Evolutionary conservation across 2,113 vertebrate species (phyloP).

Genomic region (Aegithalos caudatus): DNA sequence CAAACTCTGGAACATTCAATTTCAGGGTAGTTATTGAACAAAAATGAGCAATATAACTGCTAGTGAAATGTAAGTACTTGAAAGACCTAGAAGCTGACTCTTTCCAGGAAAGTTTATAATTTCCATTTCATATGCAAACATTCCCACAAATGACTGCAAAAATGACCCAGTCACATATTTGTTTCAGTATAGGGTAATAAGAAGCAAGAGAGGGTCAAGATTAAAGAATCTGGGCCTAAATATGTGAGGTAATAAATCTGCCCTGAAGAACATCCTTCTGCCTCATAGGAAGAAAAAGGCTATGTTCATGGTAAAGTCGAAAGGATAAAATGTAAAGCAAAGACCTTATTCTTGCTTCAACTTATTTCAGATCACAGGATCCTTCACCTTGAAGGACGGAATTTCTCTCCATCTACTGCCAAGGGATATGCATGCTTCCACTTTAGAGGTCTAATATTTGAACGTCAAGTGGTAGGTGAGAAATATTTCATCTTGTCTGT

Average conservation of each 20-base stretch:
- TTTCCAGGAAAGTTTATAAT: conserved; percentile 14
- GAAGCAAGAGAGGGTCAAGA: not conserved
- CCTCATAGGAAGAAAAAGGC: not conserved
- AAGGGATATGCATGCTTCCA: not conserved
- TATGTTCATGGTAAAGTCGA: not conserved
- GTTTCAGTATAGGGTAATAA: not conserved
- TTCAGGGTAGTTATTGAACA: conserved; percentile 1
- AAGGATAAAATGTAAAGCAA: not conserved
- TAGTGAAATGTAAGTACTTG: conserved; percentile 1
- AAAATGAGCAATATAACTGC: conserved; percentile 20
- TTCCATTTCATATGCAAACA: not conserved
- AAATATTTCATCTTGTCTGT: not conserved
- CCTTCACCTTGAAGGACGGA: not conserved
- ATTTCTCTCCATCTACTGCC: not conserved
- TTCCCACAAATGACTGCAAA: not conserved
- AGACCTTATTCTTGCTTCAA: not conserved
- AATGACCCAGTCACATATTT: not conserved
- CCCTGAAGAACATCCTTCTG: not conserved
- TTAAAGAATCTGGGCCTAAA: not conserved
- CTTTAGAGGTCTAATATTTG: not conserved
- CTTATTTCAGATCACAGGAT: not conserved
- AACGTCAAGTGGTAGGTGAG: not conserved
- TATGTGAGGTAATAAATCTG: not conserved
- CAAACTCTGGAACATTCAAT: conserved; percentile 18
- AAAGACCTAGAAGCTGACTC: not conserved